Percentiles rank a stretch among this genome's conserved stretches.
Conservation (phyloP, 2,797 vertebrate species). For the Myioborus miniatus region DNA sequence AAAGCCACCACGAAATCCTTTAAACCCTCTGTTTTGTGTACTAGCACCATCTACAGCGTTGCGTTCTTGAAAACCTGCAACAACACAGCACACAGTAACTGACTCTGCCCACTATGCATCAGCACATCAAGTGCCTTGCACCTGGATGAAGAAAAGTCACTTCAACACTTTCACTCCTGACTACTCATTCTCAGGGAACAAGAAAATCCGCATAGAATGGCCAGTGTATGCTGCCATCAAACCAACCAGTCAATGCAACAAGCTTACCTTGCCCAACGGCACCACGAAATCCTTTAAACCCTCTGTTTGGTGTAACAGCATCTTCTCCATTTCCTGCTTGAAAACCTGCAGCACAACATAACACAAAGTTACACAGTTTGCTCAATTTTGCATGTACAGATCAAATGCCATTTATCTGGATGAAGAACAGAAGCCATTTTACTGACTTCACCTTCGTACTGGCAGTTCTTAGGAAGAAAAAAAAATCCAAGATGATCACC, state of each 20-base stretch:
- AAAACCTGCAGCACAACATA: not conserved
- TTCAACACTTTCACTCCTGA: not conserved
- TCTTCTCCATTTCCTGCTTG: not conserved
- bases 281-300: not conserved
- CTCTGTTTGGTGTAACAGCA: not conserved
- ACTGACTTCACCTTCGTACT: not conserved
- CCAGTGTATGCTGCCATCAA: not conserved
- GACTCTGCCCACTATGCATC: rapidly evolving
- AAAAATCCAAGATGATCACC: not conserved
- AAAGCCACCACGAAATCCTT: slow-evolving; percentile 40
- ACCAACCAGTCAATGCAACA: not conserved
- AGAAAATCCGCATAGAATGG: not conserved
- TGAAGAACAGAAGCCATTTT: not conserved
- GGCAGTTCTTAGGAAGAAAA: too few species aligned
- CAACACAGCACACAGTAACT: not conserved
- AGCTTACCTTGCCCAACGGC: not conserved
- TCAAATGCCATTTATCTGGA: too few species aligned
- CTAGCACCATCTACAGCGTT: not conserved
- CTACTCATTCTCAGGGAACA: rapidly evolving
- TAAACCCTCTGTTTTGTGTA: slow-evolving; percentile 9
- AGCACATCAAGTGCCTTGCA: not conserved
- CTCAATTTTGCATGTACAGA: not conserved
- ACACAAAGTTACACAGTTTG: not conserved
- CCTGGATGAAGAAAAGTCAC: not conserved
- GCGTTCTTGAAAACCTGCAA: slow-evolving; percentile 56